These are phyloP conservation scores for Cryptotermes secundus DNA, from an alignment of 1,140 invertebrate species.

Conservation along the genomic window DNA sequence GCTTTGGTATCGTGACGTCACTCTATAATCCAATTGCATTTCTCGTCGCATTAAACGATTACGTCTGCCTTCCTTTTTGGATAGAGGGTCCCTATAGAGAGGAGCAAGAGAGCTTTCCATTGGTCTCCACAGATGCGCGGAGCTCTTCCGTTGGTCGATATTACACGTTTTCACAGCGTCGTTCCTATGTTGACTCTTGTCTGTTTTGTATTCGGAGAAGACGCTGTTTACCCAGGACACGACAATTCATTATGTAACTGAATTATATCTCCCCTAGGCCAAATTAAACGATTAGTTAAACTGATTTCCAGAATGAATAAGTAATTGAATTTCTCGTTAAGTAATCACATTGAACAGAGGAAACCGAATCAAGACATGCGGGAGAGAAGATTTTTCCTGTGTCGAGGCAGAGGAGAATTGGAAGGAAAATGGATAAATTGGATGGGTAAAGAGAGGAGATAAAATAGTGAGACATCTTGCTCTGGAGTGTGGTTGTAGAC, in stretches of 20 bases:
- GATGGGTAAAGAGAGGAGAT: constrained; percentile 5
- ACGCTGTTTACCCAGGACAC: constrained; percentile 52
- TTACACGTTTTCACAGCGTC: background rate
- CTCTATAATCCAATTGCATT: constrained; percentile 34
- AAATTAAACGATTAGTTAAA: constrained; percentile 56
- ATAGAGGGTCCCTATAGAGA: background rate
- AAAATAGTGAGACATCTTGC: background rate
- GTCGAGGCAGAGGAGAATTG: background rate
- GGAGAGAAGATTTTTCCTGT: background rate
- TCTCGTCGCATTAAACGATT: constrained; percentile 24
- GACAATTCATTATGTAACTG: constrained; percentile 56
- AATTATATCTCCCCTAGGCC: constrained; percentile 44
- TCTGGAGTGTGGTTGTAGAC: background rate
- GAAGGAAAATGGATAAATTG: constrained; percentile 12
- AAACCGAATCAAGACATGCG: constrained; percentile 24
- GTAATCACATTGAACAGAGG: constrained; percentile 49
- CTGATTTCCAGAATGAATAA: constrained; percentile 56
- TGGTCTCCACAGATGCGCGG: constrained; percentile 1
- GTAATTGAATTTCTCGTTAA: constrained; percentile 55
- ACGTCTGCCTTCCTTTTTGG: background rate
- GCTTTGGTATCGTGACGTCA: constrained; percentile 32
- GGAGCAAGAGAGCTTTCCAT: background rate
- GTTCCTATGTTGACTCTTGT: constrained; percentile 34
- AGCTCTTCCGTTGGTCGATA: constrained; percentile 11
- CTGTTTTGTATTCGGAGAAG: constrained; percentile 37